A percentile compares a stretch with the other conserved stretches of the same genome.
Conservation (phyloP, 2,888 invertebrate species). For the Nomada hirtipes region DNA sequence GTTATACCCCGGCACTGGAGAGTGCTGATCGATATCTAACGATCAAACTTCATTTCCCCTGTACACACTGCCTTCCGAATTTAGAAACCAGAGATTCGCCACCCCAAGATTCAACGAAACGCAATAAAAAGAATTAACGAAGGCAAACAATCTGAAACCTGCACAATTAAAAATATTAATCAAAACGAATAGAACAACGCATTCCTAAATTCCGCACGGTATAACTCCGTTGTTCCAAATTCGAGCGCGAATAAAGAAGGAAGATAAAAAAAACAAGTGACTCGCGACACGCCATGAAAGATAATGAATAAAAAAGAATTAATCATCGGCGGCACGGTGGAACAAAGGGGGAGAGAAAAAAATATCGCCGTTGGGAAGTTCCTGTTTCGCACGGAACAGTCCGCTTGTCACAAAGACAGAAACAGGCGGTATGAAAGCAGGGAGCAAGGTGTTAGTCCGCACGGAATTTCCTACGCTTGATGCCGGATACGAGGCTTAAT, state of each 20-base stretch:
- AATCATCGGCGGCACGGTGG: neutral
- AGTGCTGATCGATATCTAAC: constrained; percentile 58
- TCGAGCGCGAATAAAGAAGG: neutral
- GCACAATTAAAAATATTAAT: no score
- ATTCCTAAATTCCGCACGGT: neutral
- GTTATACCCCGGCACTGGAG: constrained; percentile 55
- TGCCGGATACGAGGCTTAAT: constrained; percentile 82
- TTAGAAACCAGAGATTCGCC: neutral
- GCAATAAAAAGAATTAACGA: no score
- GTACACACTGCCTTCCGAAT: constrained; percentile 8
- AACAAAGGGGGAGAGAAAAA: constrained; percentile 22
- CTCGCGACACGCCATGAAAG: neutral
- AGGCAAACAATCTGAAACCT: no score
- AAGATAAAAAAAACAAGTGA: neutral
- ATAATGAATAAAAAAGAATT: neutral
- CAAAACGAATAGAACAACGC: no score
- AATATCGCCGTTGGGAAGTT: constrained; percentile 35
- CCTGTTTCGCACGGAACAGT: constrained; percentile 46
- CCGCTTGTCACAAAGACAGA: constrained; percentile 58
- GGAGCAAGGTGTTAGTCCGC: constrained; percentile 77
- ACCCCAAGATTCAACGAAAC: no score
- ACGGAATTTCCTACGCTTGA: constrained; percentile 80
- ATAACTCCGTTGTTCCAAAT: neutral
- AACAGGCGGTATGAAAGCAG: constrained; percentile 63
- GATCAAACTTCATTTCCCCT: constrained; percentile 56